Evolutionary conservation across 2,888 invertebrate genomes (phyloP), one percentile per base, ranked within the genome.

Genomic region (Nysson spinosus): DNA sequence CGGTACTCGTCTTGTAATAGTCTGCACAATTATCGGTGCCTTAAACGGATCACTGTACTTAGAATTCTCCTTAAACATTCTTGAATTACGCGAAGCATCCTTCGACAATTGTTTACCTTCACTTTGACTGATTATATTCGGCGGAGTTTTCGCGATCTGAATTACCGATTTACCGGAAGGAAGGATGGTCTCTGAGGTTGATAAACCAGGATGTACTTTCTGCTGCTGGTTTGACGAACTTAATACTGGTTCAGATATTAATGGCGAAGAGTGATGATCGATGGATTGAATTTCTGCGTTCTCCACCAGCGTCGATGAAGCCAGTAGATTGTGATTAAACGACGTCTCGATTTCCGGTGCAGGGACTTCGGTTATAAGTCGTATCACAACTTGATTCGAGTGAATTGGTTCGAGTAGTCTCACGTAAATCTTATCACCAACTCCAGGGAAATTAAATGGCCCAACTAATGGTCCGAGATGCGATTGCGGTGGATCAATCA

Each of bases 361-460:
- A 0, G 66, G 61, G 1, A 52, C 4, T 1, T 66, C 50, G 0
- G 72, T 72, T 6, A 77, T 28, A 22, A 84, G 44, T 24, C 80
- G 77, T 4, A 84, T 70, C 3, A 79, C 68, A 3, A 84, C 57
- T 22, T 69, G 77, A 20, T 75, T 63, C 2, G 74, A 54, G 0
- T 77, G 62, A 0, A 68, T 30, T 0, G 76, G 65, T 0, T 76
- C 75, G 14, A 77, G 7, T 5, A 80, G 72, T 3, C 80, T 67
- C 14, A 84, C 68, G 35, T 72, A 84, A 0, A 84, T 76, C n/a
- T 78, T 72, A 2, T 77, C 75, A 0, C 69, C 70, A 1, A 79
- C 19, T 0, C 84, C 79, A 0, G 84, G 82, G 2, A 84, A 54
- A 1, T 75, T 39, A 0, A 84, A 66, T 0, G 84, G 83, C 0